Evolutionary conservation across 2,888 invertebrate genomes (phyloP), one percentile per base, ranked within the genome.

Genomic region (Philonicus albiceps): DNA sequence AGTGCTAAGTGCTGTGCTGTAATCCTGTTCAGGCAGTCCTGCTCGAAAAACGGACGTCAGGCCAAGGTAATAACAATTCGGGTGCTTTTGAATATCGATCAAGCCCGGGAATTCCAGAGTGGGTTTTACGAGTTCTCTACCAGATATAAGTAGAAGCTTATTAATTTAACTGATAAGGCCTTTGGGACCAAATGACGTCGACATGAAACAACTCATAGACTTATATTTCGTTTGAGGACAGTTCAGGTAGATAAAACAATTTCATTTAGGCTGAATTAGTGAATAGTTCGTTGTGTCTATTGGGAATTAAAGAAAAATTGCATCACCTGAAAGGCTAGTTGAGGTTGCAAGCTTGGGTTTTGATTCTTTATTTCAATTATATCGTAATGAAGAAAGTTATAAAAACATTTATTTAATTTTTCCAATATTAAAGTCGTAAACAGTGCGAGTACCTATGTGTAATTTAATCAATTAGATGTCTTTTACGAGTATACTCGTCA

Each of bases 1-100:
- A 86, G 84, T 86, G 72, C 80, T 5, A 87, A 84, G 53, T 74
- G 64, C 43, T 87, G 84, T 87, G 30, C 80, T 16, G 22, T 78
- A 64, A 72, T 86, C n/a, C 8, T 87, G 6, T 31, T 88, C 11
- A 74, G 53, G 27, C 73, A 74, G 64, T 30, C 34, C 34, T 19
- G 73, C 27, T 30, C n/a, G 73, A 73, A 73, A 43, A 37, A 22
- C n/a, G 27, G 64, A n/a, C 19, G 55, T 13, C 19, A 31, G 72
- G 19, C 73, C 22, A 72, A 73, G 84, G 72, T 84, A 43, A 84
- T 4, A 13, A 16, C 16, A 31, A 30, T 64, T 53, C 27, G 6
- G 16, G 73, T 30, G 16, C 8, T 30, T 73, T 73, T 73, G 30
- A 19, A 19, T 64, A 64, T 64, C 64, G 64, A 64, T 22, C 64